Evolutionary conservation across 2,797 vertebrate species (phyloP).

Genomic region (Neoniphon sammara): DNA sequence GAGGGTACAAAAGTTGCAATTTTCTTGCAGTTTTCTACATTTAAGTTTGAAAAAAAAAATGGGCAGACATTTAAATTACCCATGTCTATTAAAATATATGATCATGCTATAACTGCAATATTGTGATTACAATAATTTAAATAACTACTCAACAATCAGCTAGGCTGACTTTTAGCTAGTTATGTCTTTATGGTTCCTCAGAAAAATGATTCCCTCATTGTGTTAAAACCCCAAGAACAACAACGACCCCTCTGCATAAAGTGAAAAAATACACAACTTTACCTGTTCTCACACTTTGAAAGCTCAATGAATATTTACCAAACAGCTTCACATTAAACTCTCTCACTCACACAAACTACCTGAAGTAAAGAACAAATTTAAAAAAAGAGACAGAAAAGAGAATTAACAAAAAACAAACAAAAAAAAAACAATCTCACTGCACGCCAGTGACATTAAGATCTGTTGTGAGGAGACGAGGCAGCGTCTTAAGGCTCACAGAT

Average conservation of each 20-base stretch:
- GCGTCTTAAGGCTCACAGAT: conserved; percentile 88
- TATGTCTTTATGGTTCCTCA: conserved; percentile 12
- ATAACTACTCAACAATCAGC: conserved; percentile 42
- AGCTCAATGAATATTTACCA: conserved; percentile 43
- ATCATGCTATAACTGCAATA: conserved; percentile 27
- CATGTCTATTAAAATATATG: conserved; percentile 28
- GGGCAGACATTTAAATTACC: conserved; percentile 3
- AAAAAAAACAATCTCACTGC: conserved; percentile 76
- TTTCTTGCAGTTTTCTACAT: neutral
- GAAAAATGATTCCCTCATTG: conserved; percentile 15
- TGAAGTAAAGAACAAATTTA: conserved; percentile 56
- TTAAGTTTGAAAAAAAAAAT: conserved; percentile 21
- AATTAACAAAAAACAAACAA: conserved; percentile 9
- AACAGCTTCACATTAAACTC: conserved; percentile 64
- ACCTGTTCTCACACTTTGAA: conserved; percentile 25
- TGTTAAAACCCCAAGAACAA: conserved; percentile 7
- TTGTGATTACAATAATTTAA: conserved; percentile 72
- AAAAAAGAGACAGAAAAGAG: conserved; percentile 28
- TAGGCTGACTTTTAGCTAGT: conserved; percentile 28
- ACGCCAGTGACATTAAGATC: conserved; percentile 73
- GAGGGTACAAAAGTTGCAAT: conserved; percentile 52
- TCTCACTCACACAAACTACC: conserved; percentile 57
- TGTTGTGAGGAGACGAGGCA: neutral
- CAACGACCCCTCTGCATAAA: conserved; percentile 37
- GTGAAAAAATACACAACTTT: conserved; percentile 54